Conservation (phyloP, 2,888 invertebrate species). For the Epistrophella euchroma region DNA sequence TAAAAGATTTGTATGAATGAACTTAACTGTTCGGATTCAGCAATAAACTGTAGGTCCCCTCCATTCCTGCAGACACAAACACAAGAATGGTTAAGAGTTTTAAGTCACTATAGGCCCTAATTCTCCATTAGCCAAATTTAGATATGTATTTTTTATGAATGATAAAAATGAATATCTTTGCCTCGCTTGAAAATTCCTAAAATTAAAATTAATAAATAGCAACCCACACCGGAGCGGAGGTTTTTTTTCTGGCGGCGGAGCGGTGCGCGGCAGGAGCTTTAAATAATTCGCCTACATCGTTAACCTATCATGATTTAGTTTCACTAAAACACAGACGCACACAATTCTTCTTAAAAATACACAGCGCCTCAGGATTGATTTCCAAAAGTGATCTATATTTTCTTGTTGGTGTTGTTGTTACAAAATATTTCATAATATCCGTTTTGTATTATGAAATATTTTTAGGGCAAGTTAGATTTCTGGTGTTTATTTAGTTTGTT, state of each 20-base stretch:
- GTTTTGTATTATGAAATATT: constrained; percentile 52
- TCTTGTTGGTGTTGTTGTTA: neutral
- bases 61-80: too few species aligned
- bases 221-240: neutral
- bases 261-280: too few species aligned
- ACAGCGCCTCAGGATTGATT: constrained; percentile 37
- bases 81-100: too few species aligned
- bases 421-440: constrained; percentile 53
- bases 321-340: constrained; percentile 5
- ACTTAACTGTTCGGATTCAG: too few species aligned
- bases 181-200: too few species aligned
- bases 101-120: too few species aligned
- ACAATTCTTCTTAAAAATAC: neutral
- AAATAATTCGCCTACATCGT: constrained; percentile 4
- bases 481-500: constrained; percentile 1
- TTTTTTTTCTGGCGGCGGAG: neutral
- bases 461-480: constrained; percentile 44
- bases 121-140: too few species aligned
- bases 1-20: too few species aligned
- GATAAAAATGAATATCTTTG: too few species aligned
- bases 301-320: constrained; percentile 26
- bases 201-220: neutral
- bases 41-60: too few species aligned
- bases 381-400: constrained; percentile 17
- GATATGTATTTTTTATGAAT: too few species aligned